These are phyloP conservation scores for Hypotaenidia okinawae DNA, from an alignment of 2,797 vertebrate species.

Conservation along the genomic window DNA sequence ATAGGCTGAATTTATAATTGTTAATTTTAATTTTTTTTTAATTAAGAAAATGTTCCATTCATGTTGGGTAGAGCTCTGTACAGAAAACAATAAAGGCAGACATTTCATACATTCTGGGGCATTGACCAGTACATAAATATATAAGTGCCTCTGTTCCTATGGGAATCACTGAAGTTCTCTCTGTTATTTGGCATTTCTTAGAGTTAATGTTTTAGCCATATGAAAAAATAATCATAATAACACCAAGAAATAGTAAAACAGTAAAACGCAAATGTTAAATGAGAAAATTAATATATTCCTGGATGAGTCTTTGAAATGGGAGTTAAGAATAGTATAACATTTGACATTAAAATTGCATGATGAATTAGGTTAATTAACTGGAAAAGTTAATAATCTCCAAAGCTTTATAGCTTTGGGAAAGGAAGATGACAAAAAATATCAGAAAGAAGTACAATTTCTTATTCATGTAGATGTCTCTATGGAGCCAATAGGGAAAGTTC, in stretches of 20 bases:
- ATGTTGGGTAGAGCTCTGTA: neutral
- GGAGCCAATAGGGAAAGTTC: neutral
- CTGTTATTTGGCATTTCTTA: neutral
- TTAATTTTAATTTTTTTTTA: fast-evolving
- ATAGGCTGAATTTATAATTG: neutral
- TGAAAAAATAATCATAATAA: neutral
- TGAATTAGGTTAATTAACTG: conserved; percentile 70
- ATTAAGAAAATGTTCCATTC: neutral
- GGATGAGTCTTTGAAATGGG: conserved; percentile 19
- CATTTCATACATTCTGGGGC: neutral
- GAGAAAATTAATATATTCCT: conserved; percentile 40
- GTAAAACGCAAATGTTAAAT: conserved; percentile 22
- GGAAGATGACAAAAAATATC: neutral
- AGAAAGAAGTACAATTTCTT: neutral
- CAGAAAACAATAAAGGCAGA: neutral
- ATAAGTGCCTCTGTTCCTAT: neutral
- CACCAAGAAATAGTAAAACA: neutral
- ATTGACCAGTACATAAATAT: neutral
- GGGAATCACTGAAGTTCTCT: neutral
- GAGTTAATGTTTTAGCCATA: neutral
- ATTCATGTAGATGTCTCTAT: neutral
- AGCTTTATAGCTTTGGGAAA: conserved; percentile 11
- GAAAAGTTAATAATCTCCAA: conserved; percentile 54
- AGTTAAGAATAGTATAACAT: conserved; percentile 42
- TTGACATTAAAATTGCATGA: conserved; percentile 56